Evolutionary conservation across 92 coral and sea anemone genomes (phyloP).

Genomic region (Isaurus tuberculatus): DNA sequence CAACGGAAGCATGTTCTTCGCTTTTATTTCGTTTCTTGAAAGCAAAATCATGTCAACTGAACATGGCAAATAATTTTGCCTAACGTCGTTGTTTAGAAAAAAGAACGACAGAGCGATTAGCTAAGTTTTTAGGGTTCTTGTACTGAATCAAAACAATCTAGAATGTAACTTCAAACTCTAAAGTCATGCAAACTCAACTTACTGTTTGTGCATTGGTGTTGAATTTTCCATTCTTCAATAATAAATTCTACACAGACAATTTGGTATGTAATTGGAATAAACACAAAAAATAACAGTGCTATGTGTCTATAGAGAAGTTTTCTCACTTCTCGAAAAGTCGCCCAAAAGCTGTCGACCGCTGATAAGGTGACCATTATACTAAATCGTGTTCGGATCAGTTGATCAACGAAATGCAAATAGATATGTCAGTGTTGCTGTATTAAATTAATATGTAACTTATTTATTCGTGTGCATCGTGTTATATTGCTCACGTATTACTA

Average conservation of each 20-base stretch:
- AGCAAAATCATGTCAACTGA: background rate
- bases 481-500: background rate
- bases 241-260: constrained; percentile 71
- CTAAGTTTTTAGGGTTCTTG: no score
- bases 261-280: constrained; percentile 74
- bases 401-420: constrained; percentile 35
- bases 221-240: constrained; percentile 61
- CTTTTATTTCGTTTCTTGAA: background rate
- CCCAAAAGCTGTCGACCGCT: constrained; percentile 73
- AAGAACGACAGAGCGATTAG: no score
- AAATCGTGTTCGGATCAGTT: background rate
- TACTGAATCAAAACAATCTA: background rate
- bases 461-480: background rate
- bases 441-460: constrained; percentile 37
- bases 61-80: background rate
- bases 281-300: constrained; percentile 60
- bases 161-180: background rate
- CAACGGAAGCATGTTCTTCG: background rate
- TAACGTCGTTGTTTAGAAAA: no score
- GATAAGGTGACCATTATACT: constrained; percentile 60
- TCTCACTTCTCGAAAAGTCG: constrained; percentile 65
- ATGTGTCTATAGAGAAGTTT: constrained; percentile 64
- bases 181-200: constrained; percentile 10
- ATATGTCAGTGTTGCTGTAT: background rate
- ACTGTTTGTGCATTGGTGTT: constrained; percentile 63